Base-by-base conservation (phyloP, 2,797 vertebrate species). In the Muscicapa comitata region DNA sequence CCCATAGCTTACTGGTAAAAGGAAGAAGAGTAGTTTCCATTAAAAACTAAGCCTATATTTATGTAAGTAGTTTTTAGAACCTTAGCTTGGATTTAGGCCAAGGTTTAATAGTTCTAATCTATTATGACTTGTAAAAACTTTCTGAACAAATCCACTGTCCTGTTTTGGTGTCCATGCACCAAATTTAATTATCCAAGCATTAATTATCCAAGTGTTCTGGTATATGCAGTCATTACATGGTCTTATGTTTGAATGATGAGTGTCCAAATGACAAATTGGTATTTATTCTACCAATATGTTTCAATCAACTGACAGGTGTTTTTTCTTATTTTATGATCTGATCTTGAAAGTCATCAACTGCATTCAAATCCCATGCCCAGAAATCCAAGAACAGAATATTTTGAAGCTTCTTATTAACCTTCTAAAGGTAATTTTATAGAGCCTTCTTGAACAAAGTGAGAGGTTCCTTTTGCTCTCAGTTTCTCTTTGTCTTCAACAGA, bases 71-170 rank as follows among this genome's bases (percentile, higher is more conserved):
- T 63, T 95, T 94, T 86, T 85, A 82, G 77, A 93, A 45, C 29
- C 73, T 90, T 87, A 89, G 14, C 31, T 82, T 96, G 93, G 90
- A 65, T 83, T 83, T 94, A 58, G 74, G 75, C 87, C 94, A 94
- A 51, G 42, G 17, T 88, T 94, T 94, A 91, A 94, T 92, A 85
- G 81, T 83, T 91, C 12, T 45, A 74, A 89, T 94, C 65, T 89
- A 87, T 91, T 86, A 55, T 89, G 48, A 71, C 33, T 83, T 57
- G 25, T 79, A 83, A 79, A 63, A 89, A 89, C 59, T 93, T 93
- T 71, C 75, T 87, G 74, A 76, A 50, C 53, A 74, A 89, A 92
- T 71, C 47, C 40, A 61, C 33, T 59, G 37, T 79, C 59, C 71
- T 59, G 18, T 82, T 94, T 87, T 73, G 84, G 59, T 89, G 43